A percentile compares a stretch with the other conserved stretches of the same genome.
Evolutionary conservation across 2,113 vertebrate genomes (phyloP).

Genomic region (Eclectus roratus): DNA sequence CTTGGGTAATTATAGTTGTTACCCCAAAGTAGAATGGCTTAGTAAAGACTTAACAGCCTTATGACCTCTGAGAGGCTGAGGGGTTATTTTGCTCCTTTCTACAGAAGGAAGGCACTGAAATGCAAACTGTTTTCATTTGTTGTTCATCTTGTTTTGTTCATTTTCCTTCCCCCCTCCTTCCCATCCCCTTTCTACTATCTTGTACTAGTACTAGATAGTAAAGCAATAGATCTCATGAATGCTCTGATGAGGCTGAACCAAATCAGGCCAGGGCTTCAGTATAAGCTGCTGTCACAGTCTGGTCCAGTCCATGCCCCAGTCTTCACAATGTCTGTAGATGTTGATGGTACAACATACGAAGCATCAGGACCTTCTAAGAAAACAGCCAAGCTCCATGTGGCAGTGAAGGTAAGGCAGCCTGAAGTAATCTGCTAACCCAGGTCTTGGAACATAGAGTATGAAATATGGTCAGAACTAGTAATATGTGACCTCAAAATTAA

Average conservation of each 20-base stretch:
- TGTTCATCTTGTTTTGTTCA: constrained; percentile 38
- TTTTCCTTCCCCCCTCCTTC: not conserved
- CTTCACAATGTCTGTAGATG: constrained; percentile 98
- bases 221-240: constrained; percentile 99
- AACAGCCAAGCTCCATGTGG: constrained; percentile 97
- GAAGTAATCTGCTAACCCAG: not conserved
- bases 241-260: constrained; percentile 99
- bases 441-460: not conserved
- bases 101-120: constrained; percentile 17
- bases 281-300: constrained; percentile 97
- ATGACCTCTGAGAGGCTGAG: not conserved
- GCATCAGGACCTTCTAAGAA: constrained; percentile 98
- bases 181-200: constrained; percentile 1
- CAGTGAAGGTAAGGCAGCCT: constrained; percentile 87
- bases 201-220: constrained; percentile 91
- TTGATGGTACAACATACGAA: constrained; percentile 94
- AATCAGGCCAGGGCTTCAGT: constrained; percentile 97
- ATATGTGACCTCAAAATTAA: not conserved
- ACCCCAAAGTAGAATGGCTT: not conserved
- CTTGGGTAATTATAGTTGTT: not conserved
- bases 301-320: constrained; percentile 97
- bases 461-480: not conserved
- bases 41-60: not conserved
- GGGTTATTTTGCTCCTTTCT: constrained; percentile 1
- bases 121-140: constrained; percentile 45